Conservation (phyloP, 2,888 invertebrate species). For the Morpho helenor region DNA sequence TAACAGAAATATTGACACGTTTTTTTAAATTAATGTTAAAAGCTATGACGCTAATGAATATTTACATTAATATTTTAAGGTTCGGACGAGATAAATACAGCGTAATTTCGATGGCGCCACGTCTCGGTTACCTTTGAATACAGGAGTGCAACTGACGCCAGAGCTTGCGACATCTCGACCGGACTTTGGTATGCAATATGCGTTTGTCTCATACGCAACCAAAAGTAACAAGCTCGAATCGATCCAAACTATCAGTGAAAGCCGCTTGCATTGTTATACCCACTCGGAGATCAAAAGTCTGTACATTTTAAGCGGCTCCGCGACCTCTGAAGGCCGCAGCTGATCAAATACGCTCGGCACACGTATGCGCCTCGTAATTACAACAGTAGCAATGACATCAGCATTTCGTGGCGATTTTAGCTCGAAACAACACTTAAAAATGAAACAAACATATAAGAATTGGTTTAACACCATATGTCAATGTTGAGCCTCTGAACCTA, state of each 20-base stretch:
- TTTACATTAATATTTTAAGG: slow-evolving; percentile 10
- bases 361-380: slow-evolving; percentile 48
- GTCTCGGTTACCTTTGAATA: slow-evolving; percentile 49
- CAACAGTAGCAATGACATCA: slow-evolving; percentile 62
- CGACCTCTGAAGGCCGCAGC: slow-evolving; percentile 72
- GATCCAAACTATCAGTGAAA: slow-evolving; percentile 32
- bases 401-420: slow-evolving; percentile 27
- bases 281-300: slow-evolving; percentile 29
- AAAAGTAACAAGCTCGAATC: slow-evolving; percentile 23
- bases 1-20: no score
- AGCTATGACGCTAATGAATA: no score
- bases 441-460: background rate
- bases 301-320: slow-evolving; percentile 40
- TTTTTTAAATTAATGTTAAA: no score
- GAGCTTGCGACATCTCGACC: slow-evolving; percentile 58
- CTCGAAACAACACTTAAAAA: slow-evolving; percentile 2
- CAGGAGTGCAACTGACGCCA: slow-evolving; percentile 56
- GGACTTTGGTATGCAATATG: slow-evolving; percentile 55
- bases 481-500: slow-evolving; percentile 8
- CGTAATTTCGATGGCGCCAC: slow-evolving; percentile 46
- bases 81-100: slow-evolving; percentile 13
- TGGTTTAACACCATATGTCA: slow-evolving; percentile 7
- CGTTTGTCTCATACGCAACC: slow-evolving; percentile 37
- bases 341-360: slow-evolving; percentile 50
- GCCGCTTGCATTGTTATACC: slow-evolving; percentile 24